Percentiles rank a stretch among this genome's conserved stretches.
Conservation (phyloP, 2,113 vertebrate genomes). For the Sigmodon hispidus region DNA sequence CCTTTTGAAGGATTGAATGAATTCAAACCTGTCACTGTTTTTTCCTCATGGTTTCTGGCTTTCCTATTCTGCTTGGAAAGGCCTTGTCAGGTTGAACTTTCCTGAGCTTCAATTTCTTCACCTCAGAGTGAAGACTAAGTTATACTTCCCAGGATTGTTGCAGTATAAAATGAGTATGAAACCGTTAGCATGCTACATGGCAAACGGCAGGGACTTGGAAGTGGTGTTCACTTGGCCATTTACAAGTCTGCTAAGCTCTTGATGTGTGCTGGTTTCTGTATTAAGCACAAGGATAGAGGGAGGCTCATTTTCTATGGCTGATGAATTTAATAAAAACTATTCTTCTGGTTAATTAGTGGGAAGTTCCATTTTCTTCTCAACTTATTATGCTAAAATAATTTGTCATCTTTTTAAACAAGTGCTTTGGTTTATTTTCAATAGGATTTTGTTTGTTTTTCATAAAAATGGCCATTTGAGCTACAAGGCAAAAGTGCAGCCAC, state of each 20-base stretch:
- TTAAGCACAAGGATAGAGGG: neutral
- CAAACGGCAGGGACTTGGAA: neutral
- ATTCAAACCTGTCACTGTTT: slow-evolving; percentile 42
- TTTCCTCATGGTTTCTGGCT: slow-evolving; percentile 36
- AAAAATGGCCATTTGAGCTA: slow-evolving; percentile 91
- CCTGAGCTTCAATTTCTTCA: neutral
- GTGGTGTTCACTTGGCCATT: neutral
- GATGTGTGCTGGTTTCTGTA: neutral
- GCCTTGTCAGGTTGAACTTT: neutral
- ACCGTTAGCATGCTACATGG: neutral
- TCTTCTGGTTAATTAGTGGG: slow-evolving; percentile 35
- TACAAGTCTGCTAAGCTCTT: neutral
- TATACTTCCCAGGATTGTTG: neutral
- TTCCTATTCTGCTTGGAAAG: slow-evolving; percentile 38
- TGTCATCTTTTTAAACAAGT: neutral
- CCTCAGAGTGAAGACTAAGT: slow-evolving; percentile 12
- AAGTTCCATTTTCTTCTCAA: neutral
- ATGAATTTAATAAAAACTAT: neutral
- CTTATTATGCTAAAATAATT: neutral
- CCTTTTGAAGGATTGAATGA: slow-evolving; percentile 23
- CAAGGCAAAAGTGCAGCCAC: slow-evolving; percentile 94
- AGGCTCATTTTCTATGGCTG: neutral
- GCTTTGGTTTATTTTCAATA: slow-evolving; percentile 78
- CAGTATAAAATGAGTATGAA: neutral
- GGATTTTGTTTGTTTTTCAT: slow-evolving; percentile 94